Evolutionary conservation across 2,113 vertebrate genomes (phyloP), one percentile per base, ranked within the genome.

Genomic region (Anarrhichthys ocellatus): DNA sequence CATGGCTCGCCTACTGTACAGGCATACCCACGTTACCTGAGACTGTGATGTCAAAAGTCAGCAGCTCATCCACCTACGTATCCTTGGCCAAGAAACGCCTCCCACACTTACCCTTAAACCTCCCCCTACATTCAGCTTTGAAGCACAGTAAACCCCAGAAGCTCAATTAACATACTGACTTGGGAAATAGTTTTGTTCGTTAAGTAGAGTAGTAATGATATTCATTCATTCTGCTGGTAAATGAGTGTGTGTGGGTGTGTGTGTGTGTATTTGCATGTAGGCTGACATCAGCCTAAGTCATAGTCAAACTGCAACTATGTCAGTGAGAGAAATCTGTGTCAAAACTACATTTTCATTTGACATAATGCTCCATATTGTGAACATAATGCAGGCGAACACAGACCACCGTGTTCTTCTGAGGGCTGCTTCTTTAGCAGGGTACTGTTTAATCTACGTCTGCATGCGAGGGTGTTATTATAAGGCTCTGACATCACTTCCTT

Each of bases 401-500:
- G 40, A 18, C n/a, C 44, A 52, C 15, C 1, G 6, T 0, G 2
- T 9, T 50, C 36, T 2, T 54, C 3, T 36, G 29, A 0, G 59
- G 24, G 34, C 11, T 10, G 34, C 46, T 17, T 34, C 13, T 58
- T 24, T 2, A 5, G 1, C 0, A 9, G 15, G 4, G 4, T 27
- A 14, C 15, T 56, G 52, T 71, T 72, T 70, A 44, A 24, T 67
- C 82, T 73, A n/a, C 72, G 27, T 64, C 29, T 22, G 15, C 61
- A 65, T 2, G 7, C 18, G 24, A 36, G 17, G 34, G 22, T 0
- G 44, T 68, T 4, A 4, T 18, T 13, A 2, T 1, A 0, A 42
- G 10, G 24, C 14, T 65, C 1, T 87, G 76, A 83, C 80, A 14
- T 89, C 84, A 92, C 72, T 89, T 92, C 89, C 92, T 93, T 86